A percentile compares a stretch with the other conserved stretches of the same genome.
These are phyloP conservation scores for Herpailurus yagouaroundi DNA, from an alignment of 2,113 vertebrate genomes.

Conservation along the genomic window DNA sequence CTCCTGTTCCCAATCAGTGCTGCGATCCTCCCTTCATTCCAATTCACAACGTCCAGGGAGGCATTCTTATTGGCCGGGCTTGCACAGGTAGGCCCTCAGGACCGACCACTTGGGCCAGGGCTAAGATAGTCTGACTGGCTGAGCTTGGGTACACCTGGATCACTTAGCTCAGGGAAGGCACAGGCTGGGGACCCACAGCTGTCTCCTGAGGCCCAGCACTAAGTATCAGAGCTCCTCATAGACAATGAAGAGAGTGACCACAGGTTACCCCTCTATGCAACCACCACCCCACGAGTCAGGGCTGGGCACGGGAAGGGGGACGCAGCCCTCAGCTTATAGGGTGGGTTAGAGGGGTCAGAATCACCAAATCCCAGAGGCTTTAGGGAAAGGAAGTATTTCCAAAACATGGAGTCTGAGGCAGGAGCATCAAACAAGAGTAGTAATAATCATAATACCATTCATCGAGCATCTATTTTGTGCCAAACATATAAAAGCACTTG, in stretches of 20 bases:
- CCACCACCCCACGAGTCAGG: not conserved
- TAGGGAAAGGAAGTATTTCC: not conserved
- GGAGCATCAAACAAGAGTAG: not conserved
- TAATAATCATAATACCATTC: not conserved
- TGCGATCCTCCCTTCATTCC: not conserved
- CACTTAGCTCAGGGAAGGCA: not conserved
- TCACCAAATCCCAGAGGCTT: not conserved
- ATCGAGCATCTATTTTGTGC: too few relatives aligned
- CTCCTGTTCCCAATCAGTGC: not conserved
- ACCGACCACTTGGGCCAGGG: not conserved
- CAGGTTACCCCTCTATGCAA: not conserved
- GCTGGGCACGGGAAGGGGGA: not conserved
- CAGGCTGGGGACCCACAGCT: not conserved
- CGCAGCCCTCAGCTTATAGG: not conserved
- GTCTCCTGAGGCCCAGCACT: not conserved
- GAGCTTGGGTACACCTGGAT: not conserved
- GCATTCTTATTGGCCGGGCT: not conserved
- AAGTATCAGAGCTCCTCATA: not conserved
- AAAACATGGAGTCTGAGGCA: not conserved
- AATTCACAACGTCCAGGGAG: not conserved
- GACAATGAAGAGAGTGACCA: not conserved
- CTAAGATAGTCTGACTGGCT: not conserved
- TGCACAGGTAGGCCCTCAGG: not conserved
- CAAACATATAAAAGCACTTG: not conserved
- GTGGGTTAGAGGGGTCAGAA: not conserved